Conservation (phyloP, 2,797 vertebrate genomes). For the Myotis daubentonii region DNA sequence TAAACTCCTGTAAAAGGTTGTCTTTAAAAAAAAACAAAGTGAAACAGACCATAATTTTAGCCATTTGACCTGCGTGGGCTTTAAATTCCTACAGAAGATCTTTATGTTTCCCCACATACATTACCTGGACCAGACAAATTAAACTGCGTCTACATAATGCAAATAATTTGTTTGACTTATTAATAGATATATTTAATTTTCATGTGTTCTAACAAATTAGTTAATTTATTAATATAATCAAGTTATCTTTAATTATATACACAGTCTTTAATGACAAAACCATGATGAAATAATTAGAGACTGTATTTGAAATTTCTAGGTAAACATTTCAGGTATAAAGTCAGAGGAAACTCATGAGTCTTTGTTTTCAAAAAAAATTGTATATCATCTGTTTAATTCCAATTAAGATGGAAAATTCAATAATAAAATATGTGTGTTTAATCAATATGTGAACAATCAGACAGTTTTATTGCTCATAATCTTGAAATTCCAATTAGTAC, state of each 20-base stretch:
- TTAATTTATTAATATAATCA: not conserved
- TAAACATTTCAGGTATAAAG: not conserved
- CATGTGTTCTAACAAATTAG: not conserved
- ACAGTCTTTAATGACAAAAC: not conserved
- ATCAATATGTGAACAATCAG: not conserved
- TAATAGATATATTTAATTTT: not conserved
- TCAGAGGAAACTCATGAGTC: not conserved
- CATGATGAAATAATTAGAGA: not conserved
- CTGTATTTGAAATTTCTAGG: not conserved
- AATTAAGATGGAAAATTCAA: not conserved
- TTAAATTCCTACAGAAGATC: not conserved
- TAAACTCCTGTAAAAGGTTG: not conserved
- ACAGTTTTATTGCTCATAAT: not conserved
- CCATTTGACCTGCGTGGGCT: rapidly evolving
- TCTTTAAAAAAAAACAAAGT: not conserved
- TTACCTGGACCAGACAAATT: not conserved
- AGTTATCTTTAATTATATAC: not conserved
- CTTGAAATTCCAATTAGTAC: slow-evolving; percentile 18
- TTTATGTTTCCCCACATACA: not conserved
- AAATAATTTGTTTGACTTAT: not conserved
- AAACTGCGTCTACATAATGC: not conserved
- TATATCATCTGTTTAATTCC: not conserved
- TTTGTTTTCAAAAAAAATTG: slow-evolving; percentile 23
- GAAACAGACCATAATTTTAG: not conserved
- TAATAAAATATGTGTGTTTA: not conserved